Base-by-base conservation (phyloP, 1,140 invertebrate species). In the Cardiocondyla obscurior region DNA sequence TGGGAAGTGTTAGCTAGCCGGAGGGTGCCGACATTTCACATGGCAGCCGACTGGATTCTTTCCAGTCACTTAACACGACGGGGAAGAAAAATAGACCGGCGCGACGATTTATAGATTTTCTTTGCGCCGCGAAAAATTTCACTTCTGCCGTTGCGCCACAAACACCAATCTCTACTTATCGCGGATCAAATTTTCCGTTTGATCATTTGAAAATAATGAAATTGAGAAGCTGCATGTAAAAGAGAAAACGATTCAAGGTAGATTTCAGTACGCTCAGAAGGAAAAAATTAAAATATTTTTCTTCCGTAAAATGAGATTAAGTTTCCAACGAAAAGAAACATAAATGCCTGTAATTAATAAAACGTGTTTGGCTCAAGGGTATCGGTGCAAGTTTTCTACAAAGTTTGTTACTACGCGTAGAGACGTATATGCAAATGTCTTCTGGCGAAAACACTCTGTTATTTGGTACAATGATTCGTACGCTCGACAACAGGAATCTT, bases 101-200 rank as follows among this genome's bases (percentile, higher is more conserved):
- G 62, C 62, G 30, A 58, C 55, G 77, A 81, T 81, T 81, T 81
- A 81, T 73, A 69, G 77, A 73, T 70, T 73, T 60, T 73, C 51
- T 73, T 73, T 73, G 12, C n/a, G 39, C 5, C 39, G 30, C 28
- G 53, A 30, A 42, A 73, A 73, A 81, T 73, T 72, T 81, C 39
- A 69, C 46, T 79, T 53, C 33, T 39, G 10, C 19, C 30, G n/a
- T 51, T 53, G 22, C 19, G 33, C 28, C 4, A 8, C 33, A 25
- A n/a, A 49, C 73, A 46, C 16, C 30, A 28, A 19, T 19, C 14
- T 77, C 36, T 7, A 67, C 62, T 69, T 42, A 53, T 30, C n/a
- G 44, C 6, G 10, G 14, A 39, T 42, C 25, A 65, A 53, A 39
- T 67, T 77, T 77, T 5, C 46, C 4, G 10, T 16, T 67, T 67